Evolutionary conservation across 2,797 vertebrate species (phyloP).

Genomic region (Salarias fasciatus): DNA sequence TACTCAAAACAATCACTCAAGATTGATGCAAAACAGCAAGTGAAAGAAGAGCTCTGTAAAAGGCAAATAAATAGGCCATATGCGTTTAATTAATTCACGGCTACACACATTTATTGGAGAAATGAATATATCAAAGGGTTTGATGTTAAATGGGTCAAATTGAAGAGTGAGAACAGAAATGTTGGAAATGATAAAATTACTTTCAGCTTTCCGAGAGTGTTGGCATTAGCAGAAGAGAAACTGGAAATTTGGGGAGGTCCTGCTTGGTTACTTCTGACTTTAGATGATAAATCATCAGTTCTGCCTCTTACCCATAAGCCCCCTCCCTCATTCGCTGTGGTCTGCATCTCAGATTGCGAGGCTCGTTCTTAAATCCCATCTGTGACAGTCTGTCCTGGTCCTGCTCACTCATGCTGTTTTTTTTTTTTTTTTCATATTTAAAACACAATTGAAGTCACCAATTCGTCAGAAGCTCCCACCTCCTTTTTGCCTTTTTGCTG

Average conservation of each 20-base stretch:
- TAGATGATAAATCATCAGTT: slow-evolving; percentile 36
- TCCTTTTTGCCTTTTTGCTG: too few species aligned
- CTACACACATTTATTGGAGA: neutral
- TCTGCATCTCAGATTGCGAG: neutral
- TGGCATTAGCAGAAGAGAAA: slow-evolving; percentile 26
- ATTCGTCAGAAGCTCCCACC: too few species aligned
- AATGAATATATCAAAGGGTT: neutral
- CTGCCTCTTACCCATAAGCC: slow-evolving; percentile 1
- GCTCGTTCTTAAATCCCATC: too few species aligned
- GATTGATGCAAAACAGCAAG: too few species aligned
- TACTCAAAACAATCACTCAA: too few species aligned
- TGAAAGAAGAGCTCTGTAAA: too few species aligned
- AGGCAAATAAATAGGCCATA: too few species aligned
- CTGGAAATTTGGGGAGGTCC: slow-evolving; percentile 35
- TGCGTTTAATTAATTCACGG: too few species aligned
- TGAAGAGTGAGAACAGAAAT: slow-evolving; percentile 9
- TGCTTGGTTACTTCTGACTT: slow-evolving; percentile 17
- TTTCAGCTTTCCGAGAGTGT: slow-evolving; percentile 31
- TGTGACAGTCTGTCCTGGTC: neutral
- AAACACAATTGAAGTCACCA: neutral
- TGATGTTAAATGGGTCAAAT: neutral
- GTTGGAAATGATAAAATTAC: slow-evolving; percentile 1
- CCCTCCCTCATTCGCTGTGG: slow-evolving; percentile 6
- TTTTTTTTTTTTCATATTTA: neutral
- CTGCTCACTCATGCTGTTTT: neutral